Evolutionary conservation across 2,888 invertebrate species (phyloP).

Genomic region (Ophion ventricosus): DNA sequence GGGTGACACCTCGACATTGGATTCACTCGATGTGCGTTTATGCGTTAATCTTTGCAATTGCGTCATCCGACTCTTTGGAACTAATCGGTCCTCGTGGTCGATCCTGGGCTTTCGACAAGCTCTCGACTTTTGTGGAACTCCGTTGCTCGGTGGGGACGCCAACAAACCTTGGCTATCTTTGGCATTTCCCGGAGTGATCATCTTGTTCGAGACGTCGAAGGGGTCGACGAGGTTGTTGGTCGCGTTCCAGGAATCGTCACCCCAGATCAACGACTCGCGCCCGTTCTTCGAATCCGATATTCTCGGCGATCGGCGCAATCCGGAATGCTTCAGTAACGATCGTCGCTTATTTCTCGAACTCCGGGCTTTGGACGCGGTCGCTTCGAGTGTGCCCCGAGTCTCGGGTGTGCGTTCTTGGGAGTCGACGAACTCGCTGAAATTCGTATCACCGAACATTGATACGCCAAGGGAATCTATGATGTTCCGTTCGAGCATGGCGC

Average conservation of each 20-base stretch:
- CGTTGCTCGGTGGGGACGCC: constrained; percentile 25
- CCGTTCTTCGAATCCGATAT: constrained; percentile 53
- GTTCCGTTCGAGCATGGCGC: constrained; percentile 83
- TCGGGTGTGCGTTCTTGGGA: constrained; percentile 30
- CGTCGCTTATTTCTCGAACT: constrained; percentile 29
- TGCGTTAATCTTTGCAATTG: constrained; percentile 55
- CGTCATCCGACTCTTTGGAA: constrained; percentile 24
- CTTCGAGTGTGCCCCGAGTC: neutral
- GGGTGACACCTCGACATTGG: constrained; percentile 66
- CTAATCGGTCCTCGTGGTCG: constrained; percentile 9
- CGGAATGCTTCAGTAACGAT: constrained; percentile 9
- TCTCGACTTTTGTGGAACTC: constrained; percentile 19
- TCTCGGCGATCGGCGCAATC: constrained; percentile 28
- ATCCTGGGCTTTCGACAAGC: neutral
- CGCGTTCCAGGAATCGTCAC: constrained; percentile 76
- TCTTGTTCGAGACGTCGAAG: neutral
- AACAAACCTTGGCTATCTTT: neutral
- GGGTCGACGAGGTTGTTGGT: constrained; percentile 61
- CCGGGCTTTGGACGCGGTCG: neutral
- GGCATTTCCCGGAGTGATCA: neutral
- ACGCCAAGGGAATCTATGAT: constrained; percentile 73
- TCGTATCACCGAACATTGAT: constrained; percentile 71
- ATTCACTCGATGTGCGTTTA: constrained; percentile 64
- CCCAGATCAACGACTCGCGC: constrained; percentile 69
- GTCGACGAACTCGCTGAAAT: constrained; percentile 34